Conservation (phyloP, 2,113 vertebrate species). For the Sinocyclocheilus rhinocerous region DNA sequence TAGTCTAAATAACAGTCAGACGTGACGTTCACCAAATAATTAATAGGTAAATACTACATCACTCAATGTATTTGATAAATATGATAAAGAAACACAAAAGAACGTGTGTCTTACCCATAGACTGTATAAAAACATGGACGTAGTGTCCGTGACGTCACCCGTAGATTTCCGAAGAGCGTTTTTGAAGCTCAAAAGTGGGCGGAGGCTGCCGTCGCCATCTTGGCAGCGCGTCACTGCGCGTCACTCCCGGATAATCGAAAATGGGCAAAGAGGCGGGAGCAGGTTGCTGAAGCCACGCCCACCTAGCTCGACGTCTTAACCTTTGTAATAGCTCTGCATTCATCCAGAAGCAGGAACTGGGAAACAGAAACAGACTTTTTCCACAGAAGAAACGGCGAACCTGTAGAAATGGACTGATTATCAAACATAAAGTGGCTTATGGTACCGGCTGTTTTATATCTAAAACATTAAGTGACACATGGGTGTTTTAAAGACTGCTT, state of each 20-base stretch:
- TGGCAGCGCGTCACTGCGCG: too few relatives aligned
- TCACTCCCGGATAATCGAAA: too few relatives aligned
- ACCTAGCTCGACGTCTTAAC: too few relatives aligned
- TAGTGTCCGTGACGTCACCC: too few relatives aligned
- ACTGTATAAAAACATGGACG: too few relatives aligned
- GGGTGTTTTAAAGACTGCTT: background rate
- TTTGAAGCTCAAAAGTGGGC: too few relatives aligned
- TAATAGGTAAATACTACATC: background rate
- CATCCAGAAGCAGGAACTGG: background rate
- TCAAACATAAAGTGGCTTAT: background rate
- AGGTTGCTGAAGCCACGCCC: too few relatives aligned
- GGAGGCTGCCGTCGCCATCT: too few relatives aligned
- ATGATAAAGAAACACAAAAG: background rate
- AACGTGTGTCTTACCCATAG: background rate
- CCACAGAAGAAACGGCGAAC: background rate
- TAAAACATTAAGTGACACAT: background rate
- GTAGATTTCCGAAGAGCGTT: too few relatives aligned
- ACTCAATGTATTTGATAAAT: background rate
- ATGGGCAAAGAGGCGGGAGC: too few relatives aligned
- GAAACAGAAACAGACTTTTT: background rate
- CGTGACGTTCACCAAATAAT: background rate
- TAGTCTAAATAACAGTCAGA: background rate
- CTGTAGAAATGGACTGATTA: background rate
- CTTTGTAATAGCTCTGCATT: background rate
- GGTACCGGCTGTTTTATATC: background rate